These are phyloP conservation scores for Hyles vespertilio DNA, from an alignment of 1,140 invertebrate species.

Conservation along the genomic window DNA sequence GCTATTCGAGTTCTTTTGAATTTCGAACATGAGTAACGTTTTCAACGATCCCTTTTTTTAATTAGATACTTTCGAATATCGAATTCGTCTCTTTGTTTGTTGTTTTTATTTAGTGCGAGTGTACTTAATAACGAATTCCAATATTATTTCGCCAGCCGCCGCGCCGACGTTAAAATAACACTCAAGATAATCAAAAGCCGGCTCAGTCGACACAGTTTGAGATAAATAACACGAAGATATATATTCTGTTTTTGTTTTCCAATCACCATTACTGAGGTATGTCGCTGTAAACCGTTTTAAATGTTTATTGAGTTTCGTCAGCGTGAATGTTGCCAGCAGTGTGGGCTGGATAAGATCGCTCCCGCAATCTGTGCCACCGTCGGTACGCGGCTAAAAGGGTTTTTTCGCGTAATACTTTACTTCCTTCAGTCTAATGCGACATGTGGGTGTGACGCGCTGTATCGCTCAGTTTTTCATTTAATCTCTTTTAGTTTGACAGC, in stretches of 20 bases:
- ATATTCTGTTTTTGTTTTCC: constrained; percentile 1
- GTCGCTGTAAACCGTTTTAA: constrained; percentile 37
- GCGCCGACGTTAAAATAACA: too few relatives aligned
- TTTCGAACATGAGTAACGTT: constrained; percentile 16
- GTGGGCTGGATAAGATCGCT: constrained; percentile 44
- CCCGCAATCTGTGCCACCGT: constrained; percentile 51
- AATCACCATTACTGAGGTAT: constrained; percentile 37
- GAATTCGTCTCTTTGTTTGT: background rate
- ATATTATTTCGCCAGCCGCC: too few relatives aligned
- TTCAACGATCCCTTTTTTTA: background rate
- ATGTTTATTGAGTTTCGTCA: constrained; percentile 30
- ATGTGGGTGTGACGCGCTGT: constrained; percentile 31
- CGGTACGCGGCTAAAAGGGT: constrained; percentile 49
- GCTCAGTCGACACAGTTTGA: too few relatives aligned
- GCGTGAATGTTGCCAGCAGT: constrained; percentile 42
- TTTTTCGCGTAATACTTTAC: constrained; percentile 39
- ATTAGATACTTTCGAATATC: constrained; percentile 7
- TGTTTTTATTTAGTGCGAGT: background rate
- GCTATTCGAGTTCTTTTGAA: constrained; percentile 26
- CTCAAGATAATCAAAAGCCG: too few relatives aligned
- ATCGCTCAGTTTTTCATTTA: constrained; percentile 24
- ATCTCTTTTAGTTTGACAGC: constrained; percentile 22
- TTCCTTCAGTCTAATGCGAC: constrained; percentile 37
- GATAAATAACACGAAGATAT: too few relatives aligned
- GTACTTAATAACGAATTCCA: too few relatives aligned